Evolutionary conservation across 2,113 vertebrate genomes (phyloP).

Genomic region (western clawed frog (Xenopus tropicalis)): DNA sequence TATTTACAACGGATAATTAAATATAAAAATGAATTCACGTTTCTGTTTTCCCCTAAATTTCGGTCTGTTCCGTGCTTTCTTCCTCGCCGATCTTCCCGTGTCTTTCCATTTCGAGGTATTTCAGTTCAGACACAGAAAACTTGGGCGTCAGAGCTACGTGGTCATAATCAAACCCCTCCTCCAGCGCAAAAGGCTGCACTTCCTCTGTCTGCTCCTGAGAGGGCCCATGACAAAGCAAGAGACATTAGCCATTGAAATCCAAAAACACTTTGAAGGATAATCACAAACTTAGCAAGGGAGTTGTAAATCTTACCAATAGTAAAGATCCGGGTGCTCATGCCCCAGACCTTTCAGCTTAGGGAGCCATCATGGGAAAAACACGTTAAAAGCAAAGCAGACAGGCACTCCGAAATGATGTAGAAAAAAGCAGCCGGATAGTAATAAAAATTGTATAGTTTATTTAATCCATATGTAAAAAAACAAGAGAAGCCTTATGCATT

Average conservation of each 20-base stretch:
- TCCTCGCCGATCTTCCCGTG: not conserved
- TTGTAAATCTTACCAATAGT: not conserved
- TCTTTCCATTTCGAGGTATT: slow-evolving; percentile 29
- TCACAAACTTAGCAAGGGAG: not conserved
- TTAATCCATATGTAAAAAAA: too few relatives aligned
- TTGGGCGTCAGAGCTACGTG: slow-evolving; percentile 62
- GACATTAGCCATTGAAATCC: too few relatives aligned
- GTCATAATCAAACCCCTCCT: slow-evolving; percentile 75
- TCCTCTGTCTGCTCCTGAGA: slow-evolving; percentile 59
- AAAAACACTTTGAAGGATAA: not conserved
- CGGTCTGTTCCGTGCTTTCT: not conserved
- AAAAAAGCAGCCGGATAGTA: too few relatives aligned
- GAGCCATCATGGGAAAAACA: too few relatives aligned
- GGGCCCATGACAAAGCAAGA: not conserved
- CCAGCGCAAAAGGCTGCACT: slow-evolving; percentile 65
- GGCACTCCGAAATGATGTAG: too few relatives aligned
- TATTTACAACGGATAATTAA: not conserved
- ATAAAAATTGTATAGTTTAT: too few relatives aligned
- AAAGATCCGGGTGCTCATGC: too few relatives aligned
- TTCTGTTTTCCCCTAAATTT: not conserved
- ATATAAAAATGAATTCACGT: not conserved
- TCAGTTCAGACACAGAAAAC: slow-evolving; percentile 58
- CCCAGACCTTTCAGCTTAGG: too few relatives aligned
- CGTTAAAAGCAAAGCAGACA: too few relatives aligned
- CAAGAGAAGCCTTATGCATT: too few relatives aligned